Evolutionary conservation across 2,797 vertebrate species (phyloP), one percentile per base, ranked within the genome.

Genomic region (Podargus strigoides): DNA sequence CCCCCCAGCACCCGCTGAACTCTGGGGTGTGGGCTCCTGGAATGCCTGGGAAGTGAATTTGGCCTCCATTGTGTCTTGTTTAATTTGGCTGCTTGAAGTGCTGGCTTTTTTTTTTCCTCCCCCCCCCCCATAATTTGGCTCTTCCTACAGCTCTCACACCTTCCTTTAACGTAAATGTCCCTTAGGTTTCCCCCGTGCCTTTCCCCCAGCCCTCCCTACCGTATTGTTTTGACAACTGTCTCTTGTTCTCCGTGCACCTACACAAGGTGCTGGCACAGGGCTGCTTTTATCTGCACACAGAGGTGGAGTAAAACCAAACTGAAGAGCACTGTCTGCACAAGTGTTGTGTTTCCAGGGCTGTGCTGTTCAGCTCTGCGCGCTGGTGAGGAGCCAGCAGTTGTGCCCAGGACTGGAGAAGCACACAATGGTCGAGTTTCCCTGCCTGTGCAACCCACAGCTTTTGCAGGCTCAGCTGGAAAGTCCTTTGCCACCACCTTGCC

Each of bases 51-150:
- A 91, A 94, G 90, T 85, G 93, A 89, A 95, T 46, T 70, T 82
- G 36, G 91, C 87, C 87, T 55, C 89, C 94, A 85, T 93, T 90
- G 83, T 96, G 87, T 90, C 89, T 91, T 97, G 96, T 97, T 97
- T 97, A 94, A 89, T 67, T 97, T 97, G 97, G 96, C 94, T 89
- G 41, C 84, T 81, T 12, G 10, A 81, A 81, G 5, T 32, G 39
- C 44, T 88, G 56, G 47, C 39, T 81, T 83, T 94, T 89, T n/a
- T 60, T 74, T 72, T 94, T 96, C 27, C 27, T 95, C 74, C n/a
- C n/a, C n/a, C n/a, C n/a, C n/a, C n/a, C n/a, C n/a, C n/a, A 23
- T 59, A 76, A 96, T 87, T 97, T 97, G 97, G 88, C 94, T 95
- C 82, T 94, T 96, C 78, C 75, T 67, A 23, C 73, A 94, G 81